Percentiles rank a stretch among this genome's conserved stretches.
These are phyloP conservation scores for Gila orcuttii DNA, from an alignment of 2,113 vertebrate genomes.

Conservation along the genomic window DNA sequence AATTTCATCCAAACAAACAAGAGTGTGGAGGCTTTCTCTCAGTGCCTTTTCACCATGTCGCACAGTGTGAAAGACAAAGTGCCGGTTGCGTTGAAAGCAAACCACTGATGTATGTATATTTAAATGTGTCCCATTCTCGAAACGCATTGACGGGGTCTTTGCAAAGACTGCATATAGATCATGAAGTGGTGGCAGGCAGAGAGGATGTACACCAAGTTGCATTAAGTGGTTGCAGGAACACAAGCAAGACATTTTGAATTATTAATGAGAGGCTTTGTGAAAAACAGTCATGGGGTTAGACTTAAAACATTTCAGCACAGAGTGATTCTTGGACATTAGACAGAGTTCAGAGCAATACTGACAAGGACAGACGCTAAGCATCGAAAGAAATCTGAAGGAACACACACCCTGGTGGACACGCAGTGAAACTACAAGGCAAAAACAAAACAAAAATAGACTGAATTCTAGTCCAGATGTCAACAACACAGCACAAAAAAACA, in stretches of 20 bases:
- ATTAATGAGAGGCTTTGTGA: slow-evolving; percentile 28
- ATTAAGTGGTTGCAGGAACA: slow-evolving; percentile 45
- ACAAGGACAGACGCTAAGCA: background rate
- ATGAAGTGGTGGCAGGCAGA: background rate
- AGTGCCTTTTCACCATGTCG: background rate
- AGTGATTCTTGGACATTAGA: background rate
- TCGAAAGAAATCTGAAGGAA: background rate
- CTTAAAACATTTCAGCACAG: slow-evolving; percentile 6
- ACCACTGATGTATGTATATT: background rate
- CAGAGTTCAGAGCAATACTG: background rate
- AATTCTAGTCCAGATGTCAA: background rate
- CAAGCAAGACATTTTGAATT: slow-evolving; percentile 42
- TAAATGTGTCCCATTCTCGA: slow-evolving; percentile 14
- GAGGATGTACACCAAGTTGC: slow-evolving; percentile 9
- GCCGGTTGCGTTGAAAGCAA: background rate
- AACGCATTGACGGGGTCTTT: slow-evolving; percentile 1
- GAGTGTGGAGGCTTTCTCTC: slow-evolving; percentile 16
- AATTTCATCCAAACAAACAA: slow-evolving; percentile 58
- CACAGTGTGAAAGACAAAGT: slow-evolving; percentile 28
- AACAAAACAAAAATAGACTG: background rate
- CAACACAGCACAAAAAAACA: background rate
- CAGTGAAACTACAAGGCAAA: background rate
- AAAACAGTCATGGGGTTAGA: slow-evolving; percentile 25
- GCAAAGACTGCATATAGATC: background rate
- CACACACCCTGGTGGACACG: slow-evolving; percentile 6